A percentile compares a stretch with the other conserved stretches of the same genome.
Evolutionary conservation across 2,888 invertebrate species (phyloP).

Genomic region (Ornithoptera priamus): DNA sequence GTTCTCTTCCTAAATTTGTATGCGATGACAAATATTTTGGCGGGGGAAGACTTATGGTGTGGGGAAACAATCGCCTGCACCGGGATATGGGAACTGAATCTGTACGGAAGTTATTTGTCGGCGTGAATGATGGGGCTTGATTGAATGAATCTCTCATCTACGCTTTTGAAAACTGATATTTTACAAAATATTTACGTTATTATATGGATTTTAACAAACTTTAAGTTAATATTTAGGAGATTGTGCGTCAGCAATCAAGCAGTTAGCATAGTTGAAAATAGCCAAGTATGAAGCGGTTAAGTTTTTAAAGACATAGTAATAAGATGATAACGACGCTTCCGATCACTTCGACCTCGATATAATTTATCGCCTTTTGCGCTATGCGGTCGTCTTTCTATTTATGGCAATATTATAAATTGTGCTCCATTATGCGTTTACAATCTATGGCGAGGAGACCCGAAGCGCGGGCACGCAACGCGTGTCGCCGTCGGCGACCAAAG

Average conservation of each 20-base stretch:
- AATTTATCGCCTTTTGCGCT: no score
- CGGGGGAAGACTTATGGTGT: slow-evolving; percentile 46
- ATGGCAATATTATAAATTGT: slow-evolving; percentile 18
- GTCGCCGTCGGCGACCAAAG: slow-evolving; percentile 27
- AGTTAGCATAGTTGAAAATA: no score
- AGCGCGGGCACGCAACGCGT: slow-evolving; percentile 26
- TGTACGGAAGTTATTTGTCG: slow-evolving; percentile 38
- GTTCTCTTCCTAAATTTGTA: slow-evolving; percentile 44
- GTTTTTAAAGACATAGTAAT: no score
- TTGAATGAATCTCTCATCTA: slow-evolving; percentile 34
- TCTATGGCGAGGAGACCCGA: slow-evolving; percentile 17
- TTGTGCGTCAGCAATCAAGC: no score
- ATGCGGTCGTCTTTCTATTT: slow-evolving; percentile 1
- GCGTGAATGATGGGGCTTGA: slow-evolving; percentile 36
- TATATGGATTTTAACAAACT: no score
- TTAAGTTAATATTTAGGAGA: no score
- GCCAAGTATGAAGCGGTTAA: no score
- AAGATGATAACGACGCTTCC: no score
- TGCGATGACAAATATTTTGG: slow-evolving; percentile 58
- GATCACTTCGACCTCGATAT: no score
- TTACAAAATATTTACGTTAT: background rate
- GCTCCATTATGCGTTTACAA: slow-evolving; percentile 22
- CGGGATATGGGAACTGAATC: slow-evolving; percentile 28
- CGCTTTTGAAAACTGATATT: slow-evolving; percentile 3
- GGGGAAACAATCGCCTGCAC: slow-evolving; percentile 28